Evolutionary conservation across 2,113 vertebrate species (phyloP).

Genomic region (Campylomormyrus numenius): DNA sequence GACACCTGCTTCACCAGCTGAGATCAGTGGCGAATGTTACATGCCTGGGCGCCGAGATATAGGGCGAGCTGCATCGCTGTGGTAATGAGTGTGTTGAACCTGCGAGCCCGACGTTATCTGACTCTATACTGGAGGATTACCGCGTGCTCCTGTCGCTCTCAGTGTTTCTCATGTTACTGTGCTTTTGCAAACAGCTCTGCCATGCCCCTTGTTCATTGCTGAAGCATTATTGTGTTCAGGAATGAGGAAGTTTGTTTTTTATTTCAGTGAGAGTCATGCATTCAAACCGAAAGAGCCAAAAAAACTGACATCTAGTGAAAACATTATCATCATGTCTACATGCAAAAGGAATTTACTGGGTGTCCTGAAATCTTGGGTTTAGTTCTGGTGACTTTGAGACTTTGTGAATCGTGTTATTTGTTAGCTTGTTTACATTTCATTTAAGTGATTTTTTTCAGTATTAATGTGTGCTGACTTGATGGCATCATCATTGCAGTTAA

Average conservation of each 20-base stretch:
- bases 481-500: not conserved
- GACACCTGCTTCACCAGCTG: slow-evolving; percentile 14
- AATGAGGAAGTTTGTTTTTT: slow-evolving; percentile 1
- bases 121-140: not conserved
- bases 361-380: not conserved
- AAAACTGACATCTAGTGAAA: not conserved
- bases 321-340: not conserved
- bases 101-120: not conserved
- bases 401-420: not conserved
- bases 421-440: not conserved
- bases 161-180: not conserved
- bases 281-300: not conserved
- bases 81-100: not conserved
- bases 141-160: not conserved
- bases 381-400: not conserved
- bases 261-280: not conserved
- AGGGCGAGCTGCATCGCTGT: not conserved
- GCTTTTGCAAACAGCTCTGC: not conserved
- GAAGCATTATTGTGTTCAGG: not conserved
- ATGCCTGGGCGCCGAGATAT: not conserved
- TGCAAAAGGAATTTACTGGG: not conserved
- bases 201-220: no score
- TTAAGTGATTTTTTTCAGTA: not conserved
- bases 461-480: not conserved
- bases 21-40: not conserved